phyloP scores from a whole-genome alignment of 2,797 vertebrate species.

The Helarctos malayanus region DNA sequence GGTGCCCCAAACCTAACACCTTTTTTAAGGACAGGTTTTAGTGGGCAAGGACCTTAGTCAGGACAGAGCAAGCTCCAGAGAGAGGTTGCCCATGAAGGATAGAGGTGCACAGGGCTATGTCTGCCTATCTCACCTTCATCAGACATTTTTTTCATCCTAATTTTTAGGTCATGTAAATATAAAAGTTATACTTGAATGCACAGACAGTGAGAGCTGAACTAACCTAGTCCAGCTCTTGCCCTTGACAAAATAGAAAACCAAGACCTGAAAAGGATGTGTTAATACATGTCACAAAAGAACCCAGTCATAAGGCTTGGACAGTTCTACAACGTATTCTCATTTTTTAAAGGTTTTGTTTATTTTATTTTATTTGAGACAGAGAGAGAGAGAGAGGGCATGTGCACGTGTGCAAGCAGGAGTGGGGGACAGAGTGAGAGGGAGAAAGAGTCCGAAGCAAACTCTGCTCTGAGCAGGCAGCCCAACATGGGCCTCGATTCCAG shows the following conservation, averaged over 20 bases:
- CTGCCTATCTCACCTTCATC: neutral
- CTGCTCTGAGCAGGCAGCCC: neutral
- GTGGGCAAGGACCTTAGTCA: neutral
- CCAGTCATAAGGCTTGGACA: neutral
- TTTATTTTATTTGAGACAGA: neutral
- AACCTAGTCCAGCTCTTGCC: neutral
- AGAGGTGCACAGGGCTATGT: neutral
- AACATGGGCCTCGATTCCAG: neutral
- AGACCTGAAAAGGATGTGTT: neutral
- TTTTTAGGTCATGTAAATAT: slow-evolving; percentile 45
- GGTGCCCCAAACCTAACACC: neutral
- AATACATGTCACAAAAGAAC: neutral
- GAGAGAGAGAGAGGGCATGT: neutral
- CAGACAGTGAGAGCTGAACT: neutral
- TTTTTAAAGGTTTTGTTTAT: neutral
- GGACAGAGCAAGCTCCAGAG: neutral
- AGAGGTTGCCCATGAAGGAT: neutral
- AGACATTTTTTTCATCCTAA: neutral
- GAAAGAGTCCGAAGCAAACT: neutral
- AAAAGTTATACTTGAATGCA: slow-evolving; percentile 6
- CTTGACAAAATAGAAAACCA: slow-evolving; percentile 33
- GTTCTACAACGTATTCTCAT: slow-evolving; percentile 50
- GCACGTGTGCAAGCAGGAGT: neutral
- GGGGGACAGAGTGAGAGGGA: neutral
- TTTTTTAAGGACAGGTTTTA: neutral